Evolutionary conservation across 2,113 vertebrate species (phyloP).

Genomic region (Balaenoptera acutorostrata): DNA sequence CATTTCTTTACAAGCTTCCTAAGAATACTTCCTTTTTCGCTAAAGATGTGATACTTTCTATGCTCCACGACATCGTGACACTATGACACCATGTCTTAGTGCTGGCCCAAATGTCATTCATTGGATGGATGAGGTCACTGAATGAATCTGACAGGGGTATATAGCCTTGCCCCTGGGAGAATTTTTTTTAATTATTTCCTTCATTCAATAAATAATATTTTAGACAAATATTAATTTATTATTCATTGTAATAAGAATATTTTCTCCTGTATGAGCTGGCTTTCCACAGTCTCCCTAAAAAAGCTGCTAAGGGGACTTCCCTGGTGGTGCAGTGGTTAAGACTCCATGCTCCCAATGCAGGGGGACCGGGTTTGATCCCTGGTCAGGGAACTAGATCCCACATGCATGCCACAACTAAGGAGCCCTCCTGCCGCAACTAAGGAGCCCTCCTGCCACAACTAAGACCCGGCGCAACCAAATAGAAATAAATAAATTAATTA

Average conservation of each 20-base stretch:
- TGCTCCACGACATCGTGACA: background rate
- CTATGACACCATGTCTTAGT: background rate
- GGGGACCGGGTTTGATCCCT: too few relatives aligned
- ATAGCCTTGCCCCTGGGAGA: background rate
- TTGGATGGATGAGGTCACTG: background rate
- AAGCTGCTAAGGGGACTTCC: background rate
- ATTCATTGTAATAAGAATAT: background rate
- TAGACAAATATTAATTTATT: background rate
- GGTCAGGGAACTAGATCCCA: too few relatives aligned
- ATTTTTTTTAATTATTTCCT: background rate
- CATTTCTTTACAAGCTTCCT: background rate
- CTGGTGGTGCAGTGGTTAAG: too few relatives aligned
- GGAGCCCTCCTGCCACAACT: too few relatives aligned
- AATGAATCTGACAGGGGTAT: background rate
- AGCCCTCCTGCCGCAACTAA: too few relatives aligned
- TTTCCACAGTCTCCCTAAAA: background rate
- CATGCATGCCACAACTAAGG: too few relatives aligned
- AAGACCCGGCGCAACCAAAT: too few relatives aligned
- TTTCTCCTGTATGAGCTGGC: background rate
- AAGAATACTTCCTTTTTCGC: background rate
- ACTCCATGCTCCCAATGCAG: too few relatives aligned
- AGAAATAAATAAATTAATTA: too few relatives aligned
- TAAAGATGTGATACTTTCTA: background rate
- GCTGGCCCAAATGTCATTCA: background rate
- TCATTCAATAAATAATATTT: slow-evolving; percentile 9